Conservation (phyloP, 1,140 invertebrate genomes). For the Pygmarrhopalites habei region DNA sequence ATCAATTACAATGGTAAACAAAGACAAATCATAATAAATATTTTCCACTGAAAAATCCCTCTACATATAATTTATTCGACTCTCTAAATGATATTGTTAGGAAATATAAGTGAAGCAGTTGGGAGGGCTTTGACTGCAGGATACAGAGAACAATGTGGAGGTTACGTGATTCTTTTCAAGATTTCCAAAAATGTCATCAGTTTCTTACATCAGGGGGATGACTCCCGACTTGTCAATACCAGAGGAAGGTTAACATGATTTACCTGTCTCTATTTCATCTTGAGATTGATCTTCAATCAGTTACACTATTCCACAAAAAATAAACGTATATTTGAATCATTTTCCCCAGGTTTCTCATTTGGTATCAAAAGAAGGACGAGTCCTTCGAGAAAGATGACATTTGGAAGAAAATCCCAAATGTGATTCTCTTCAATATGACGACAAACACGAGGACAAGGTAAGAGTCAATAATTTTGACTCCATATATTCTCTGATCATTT, state of each 20-base stretch:
- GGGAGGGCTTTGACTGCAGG: constrained; percentile 21
- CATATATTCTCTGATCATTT: background rate
- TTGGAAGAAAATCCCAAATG: constrained; percentile 37
- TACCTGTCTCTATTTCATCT: background rate
- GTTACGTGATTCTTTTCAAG: constrained; percentile 62
- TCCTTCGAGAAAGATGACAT: constrained; percentile 27
- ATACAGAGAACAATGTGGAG: constrained; percentile 56
- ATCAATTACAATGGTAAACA: constrained; percentile 18
- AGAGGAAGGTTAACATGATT: constrained; percentile 23
- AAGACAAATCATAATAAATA: background rate
- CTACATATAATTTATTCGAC: background rate
- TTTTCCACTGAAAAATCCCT: background rate
- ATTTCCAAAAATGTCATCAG: constrained; percentile 60
- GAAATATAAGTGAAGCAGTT: constrained; percentile 15
- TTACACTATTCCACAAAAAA: background rate
- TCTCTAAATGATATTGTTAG: background rate
- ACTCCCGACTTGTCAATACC: constrained; percentile 29
- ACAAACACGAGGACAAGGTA: constrained; percentile 5
- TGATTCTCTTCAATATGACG: constrained; percentile 27
- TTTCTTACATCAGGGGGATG: constrained; percentile 60
- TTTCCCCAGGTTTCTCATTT: constrained; percentile 34
- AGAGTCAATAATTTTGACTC: no score
- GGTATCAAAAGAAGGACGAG: constrained; percentile 28
- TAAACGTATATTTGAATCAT: background rate
- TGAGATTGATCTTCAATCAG: background rate